phyloP scores from a whole-genome alignment of 2,113 vertebrate species.

The Oryzias javanicus region DNA sequence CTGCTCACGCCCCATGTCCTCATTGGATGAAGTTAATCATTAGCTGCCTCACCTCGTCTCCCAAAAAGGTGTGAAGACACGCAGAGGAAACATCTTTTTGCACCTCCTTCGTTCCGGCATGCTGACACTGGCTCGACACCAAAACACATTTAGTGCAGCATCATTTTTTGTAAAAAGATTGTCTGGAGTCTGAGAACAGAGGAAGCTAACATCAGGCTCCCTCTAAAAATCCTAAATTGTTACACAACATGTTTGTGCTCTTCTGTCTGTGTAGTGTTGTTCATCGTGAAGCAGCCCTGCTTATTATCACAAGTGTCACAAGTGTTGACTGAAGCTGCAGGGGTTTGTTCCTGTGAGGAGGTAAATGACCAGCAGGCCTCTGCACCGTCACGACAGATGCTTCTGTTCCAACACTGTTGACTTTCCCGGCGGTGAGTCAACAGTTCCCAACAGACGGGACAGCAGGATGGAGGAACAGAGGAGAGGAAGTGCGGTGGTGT shows the following conservation, averaged over 20 bases:
- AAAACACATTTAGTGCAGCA: constrained; percentile 19
- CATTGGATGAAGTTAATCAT: constrained; percentile 37
- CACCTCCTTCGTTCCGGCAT: constrained; percentile 5
- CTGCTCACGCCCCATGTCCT: constrained; percentile 39
- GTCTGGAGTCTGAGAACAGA: constrained; percentile 22
- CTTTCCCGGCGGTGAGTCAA: constrained; percentile 68
- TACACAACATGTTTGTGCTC: constrained; percentile 36
- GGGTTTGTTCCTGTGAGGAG: constrained; percentile 52
- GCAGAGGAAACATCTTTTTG: constrained; percentile 15
- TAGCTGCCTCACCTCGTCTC: constrained; percentile 22
- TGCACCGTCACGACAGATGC: constrained; percentile 47
- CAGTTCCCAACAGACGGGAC: constrained; percentile 52
- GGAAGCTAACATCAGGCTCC: constrained; percentile 21
- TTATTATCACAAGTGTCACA: constrained; percentile 58
- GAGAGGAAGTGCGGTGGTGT: constrained; percentile 60
- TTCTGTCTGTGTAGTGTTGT: constrained; percentile 33
- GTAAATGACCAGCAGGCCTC: constrained; percentile 52
- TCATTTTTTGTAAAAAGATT: constrained; percentile 4
- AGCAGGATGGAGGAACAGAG: constrained; percentile 45
- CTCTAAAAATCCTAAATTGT: neutral
- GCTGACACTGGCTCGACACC: constrained; percentile 11
- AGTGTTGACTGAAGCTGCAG: constrained; percentile 45
- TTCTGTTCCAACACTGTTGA: constrained; percentile 58
- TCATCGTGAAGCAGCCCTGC: constrained; percentile 33
- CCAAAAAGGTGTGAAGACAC: constrained; percentile 19